These are phyloP conservation scores for Ridgeia piscesae DNA, from an alignment of 1,140 invertebrate species.

Conservation along the genomic window DNA sequence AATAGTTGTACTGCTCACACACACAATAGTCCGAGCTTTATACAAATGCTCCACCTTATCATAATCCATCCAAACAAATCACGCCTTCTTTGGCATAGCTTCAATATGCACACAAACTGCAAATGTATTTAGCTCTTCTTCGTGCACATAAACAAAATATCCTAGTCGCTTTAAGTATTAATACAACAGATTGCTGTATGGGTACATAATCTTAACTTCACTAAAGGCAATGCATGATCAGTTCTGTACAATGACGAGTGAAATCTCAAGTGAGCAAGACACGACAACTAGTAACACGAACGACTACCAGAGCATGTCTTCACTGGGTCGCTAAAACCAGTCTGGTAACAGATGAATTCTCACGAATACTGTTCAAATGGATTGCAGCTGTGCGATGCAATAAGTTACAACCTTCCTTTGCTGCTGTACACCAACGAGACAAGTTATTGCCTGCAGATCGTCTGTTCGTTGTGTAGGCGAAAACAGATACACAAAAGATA, in stretches of 20 bases:
- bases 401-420: neutral
- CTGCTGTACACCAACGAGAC: neutral
- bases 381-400: neutral
- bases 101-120: neutral
- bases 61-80: neutral
- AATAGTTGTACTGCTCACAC: neutral
- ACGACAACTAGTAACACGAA: neutral
- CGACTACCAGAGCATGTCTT: neutral
- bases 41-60: neutral
- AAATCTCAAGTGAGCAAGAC: neutral
- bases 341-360: neutral
- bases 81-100: neutral
- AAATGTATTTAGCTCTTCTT: neutral
- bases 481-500: neutral
- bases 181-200: neutral
- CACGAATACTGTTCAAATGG: neutral
- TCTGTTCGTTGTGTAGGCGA: neutral
- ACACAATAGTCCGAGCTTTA: neutral
- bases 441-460: neutral
- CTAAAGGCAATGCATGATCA: neutral
- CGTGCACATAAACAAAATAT: neutral
- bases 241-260: neutral
- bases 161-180: neutral
- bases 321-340: neutral
- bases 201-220: neutral